These are phyloP conservation scores for Philopotamus ludificatus DNA, from an alignment of 1,140 invertebrate genomes.

Conservation along the genomic window DNA sequence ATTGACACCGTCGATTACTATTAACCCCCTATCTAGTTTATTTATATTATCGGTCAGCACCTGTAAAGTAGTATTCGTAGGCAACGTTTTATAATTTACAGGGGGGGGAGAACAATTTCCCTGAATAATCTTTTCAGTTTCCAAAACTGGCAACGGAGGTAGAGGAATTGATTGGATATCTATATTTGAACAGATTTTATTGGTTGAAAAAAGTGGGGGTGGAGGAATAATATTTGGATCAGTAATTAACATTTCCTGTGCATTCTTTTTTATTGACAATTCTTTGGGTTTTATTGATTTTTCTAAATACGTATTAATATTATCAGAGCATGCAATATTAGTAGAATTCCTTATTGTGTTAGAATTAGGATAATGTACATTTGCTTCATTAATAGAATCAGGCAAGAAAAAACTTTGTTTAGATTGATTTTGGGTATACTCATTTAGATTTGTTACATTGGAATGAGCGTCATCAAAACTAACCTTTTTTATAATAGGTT, in stretches of 20 bases:
- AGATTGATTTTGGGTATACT: background rate
- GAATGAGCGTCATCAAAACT: conserved; percentile 32
- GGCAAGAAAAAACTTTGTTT: too few relatives aligned
- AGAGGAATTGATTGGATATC: conserved; percentile 27
- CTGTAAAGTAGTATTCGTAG: conserved; percentile 39
- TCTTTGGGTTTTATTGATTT: too few relatives aligned
- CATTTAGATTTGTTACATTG: background rate
- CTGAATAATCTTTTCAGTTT: conserved; percentile 39
- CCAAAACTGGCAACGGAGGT: conserved; percentile 8
- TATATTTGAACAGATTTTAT: conserved; percentile 13
- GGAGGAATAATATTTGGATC: conserved; percentile 39
- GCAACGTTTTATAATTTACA: conserved; percentile 49
- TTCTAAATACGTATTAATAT: background rate
- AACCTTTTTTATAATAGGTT: conserved; percentile 36
- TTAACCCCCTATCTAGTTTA: too few relatives aligned
- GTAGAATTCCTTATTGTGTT: conserved; percentile 1
- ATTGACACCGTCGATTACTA: too few relatives aligned
- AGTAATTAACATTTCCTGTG: conserved; percentile 29
- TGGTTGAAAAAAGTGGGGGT: conserved; percentile 21
- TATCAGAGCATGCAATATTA: conserved; percentile 33
- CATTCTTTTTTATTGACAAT: too few relatives aligned
- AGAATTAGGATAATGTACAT: background rate
- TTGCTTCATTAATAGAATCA: background rate
- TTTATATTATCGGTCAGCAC: too few relatives aligned
- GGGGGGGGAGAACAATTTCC: conserved; percentile 50